phyloP scores from a whole-genome alignment of 1,140 invertebrate species.

The Asobara japonica region DNA sequence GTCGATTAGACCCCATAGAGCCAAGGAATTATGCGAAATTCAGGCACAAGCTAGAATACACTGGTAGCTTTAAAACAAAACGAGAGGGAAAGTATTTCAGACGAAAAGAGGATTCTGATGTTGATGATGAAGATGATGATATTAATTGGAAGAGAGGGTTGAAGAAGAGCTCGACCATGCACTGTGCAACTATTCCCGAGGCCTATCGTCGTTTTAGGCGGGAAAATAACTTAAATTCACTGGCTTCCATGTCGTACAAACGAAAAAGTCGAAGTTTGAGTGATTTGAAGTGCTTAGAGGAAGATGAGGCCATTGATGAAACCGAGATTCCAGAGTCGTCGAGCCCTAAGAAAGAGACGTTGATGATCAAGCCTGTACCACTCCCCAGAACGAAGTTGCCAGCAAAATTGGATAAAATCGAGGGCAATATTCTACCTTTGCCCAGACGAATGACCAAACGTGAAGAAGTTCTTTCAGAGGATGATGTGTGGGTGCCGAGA shows the following conservation, averaged over 20 bases:
- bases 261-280: slow-evolving; percentile 37
- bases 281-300: slow-evolving; percentile 31
- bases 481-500: slow-evolving; percentile 8
- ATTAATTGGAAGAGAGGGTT: slow-evolving; percentile 15
- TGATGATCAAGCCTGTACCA: slow-evolving; percentile 31
- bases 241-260: slow-evolving; percentile 4
- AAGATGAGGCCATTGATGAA: slow-evolving; percentile 23
- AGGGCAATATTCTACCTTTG: slow-evolving; percentile 2
- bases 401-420: neutral
- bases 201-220: slow-evolving; percentile 33
- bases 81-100: slow-evolving; percentile 37
- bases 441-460: slow-evolving; percentile 19
- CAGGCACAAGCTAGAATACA: slow-evolving; percentile 46
- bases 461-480: neutral
- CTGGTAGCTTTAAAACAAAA: slow-evolving; percentile 57
- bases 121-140: slow-evolving; percentile 24
- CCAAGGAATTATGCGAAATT: slow-evolving; percentile 11
- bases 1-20: slow-evolving; percentile 21
- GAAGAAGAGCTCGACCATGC: slow-evolving; percentile 36
- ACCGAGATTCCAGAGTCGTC: neutral
- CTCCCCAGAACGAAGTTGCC: slow-evolving; percentile 31
- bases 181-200: slow-evolving; percentile 38
- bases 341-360: neutral
- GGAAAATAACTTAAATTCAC: neutral
- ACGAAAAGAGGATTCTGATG: slow-evolving; percentile 39